phyloP scores from a whole-genome alignment of 1,140 invertebrate species.

The Aricia agestis region DNA sequence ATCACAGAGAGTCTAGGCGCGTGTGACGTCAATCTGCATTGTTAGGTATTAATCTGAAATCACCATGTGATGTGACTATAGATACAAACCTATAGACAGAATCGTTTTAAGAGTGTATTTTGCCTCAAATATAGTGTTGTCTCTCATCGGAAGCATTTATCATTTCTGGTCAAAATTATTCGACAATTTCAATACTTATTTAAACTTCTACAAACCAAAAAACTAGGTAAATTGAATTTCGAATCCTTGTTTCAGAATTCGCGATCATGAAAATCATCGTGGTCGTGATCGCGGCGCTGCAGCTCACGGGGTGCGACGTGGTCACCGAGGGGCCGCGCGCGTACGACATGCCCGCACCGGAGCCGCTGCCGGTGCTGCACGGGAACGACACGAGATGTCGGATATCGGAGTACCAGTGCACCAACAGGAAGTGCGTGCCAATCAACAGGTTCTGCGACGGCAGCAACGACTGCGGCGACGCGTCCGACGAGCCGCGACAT shows the following conservation, averaged over 20 bases:
- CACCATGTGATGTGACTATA: no score
- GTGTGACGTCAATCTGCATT: no score
- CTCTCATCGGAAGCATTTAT: no score
- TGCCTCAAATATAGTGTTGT: no score
- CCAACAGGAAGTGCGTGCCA: constrained; percentile 86
- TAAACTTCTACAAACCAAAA: neutral
- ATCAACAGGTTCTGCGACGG: constrained; percentile 90
- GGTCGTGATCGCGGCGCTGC: constrained; percentile 40
- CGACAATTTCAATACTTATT: neutral
- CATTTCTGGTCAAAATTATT: no score
- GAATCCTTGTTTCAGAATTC: constrained; percentile 52
- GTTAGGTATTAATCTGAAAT: no score
- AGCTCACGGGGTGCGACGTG: constrained; percentile 52
- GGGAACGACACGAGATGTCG: constrained; percentile 78
- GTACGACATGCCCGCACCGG: constrained; percentile 50
- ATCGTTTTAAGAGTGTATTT: no score
- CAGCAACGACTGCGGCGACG: constrained; percentile 89
- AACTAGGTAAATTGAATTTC: neutral
- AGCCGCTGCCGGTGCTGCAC: constrained; percentile 55
- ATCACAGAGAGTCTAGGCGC: no score
- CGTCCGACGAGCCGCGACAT: constrained; percentile 88
- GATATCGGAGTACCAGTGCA: constrained; percentile 87
- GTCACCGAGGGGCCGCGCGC: constrained; percentile 47
- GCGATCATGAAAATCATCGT: constrained; percentile 39
- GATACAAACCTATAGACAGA: no score